Evolutionary conservation across 1,140 invertebrate genomes (phyloP).

Genomic region (Zaprionus taronus): DNA sequence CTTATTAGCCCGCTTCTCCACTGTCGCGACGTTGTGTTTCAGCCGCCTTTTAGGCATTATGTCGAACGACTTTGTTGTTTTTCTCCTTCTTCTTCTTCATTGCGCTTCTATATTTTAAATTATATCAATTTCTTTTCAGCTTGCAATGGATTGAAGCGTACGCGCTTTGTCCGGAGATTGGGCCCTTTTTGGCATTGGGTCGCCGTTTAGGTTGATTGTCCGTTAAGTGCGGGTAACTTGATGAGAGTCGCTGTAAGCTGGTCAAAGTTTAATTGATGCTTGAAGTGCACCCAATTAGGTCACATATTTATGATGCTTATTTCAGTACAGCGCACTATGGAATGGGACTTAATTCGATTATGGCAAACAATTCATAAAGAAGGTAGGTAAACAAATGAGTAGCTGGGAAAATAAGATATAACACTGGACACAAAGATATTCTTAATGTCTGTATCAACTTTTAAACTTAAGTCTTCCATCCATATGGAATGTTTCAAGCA

Average conservation of each 20-base stretch:
- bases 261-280: slow-evolving; percentile 55
- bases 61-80: slow-evolving; percentile 20
- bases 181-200: slow-evolving; percentile 26
- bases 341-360: neutral
- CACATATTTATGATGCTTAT: slow-evolving; percentile 9
- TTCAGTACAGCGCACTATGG: neutral
- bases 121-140: slow-evolving; percentile 71
- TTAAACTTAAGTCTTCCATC: neutral
- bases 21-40: slow-evolving; percentile 19
- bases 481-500: slow-evolving; percentile 25
- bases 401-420: neutral
- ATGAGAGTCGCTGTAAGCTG: slow-evolving; percentile 33
- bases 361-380: neutral
- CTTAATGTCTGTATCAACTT: neutral
- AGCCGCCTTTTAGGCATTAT: slow-evolving; percentile 43
- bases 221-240: slow-evolving; percentile 62
- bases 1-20: slow-evolving; percentile 61
- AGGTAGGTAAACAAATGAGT: too few species aligned
- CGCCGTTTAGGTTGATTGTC: slow-evolving; percentile 69
- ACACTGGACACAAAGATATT: neutral
- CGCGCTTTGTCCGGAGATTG: neutral
- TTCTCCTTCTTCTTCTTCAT: slow-evolving; percentile 14
- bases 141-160: slow-evolving; percentile 39
- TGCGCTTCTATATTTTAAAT: slow-evolving; percentile 59
- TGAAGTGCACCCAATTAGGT: slow-evolving; percentile 17